phyloP scores from a whole-genome alignment of 1,140 invertebrate genomes.

The Drosophila nasuta region DNA sequence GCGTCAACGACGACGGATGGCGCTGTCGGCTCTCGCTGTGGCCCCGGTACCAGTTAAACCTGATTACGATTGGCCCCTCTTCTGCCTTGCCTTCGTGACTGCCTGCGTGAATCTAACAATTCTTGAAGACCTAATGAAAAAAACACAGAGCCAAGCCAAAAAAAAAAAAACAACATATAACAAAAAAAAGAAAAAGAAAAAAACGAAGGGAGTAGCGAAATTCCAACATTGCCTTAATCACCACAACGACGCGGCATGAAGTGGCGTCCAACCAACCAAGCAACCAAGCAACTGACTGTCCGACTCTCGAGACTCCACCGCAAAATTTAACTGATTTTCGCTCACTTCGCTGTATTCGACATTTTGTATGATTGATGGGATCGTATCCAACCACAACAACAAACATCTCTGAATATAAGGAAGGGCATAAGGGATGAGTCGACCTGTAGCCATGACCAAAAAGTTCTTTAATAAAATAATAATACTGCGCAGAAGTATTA shows the following conservation, averaged over 20 bases:
- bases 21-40: conserved; percentile 44
- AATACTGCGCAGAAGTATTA: neutral
- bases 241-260: conserved; percentile 31
- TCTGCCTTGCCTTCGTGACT: conserved; percentile 40
- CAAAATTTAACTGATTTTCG: conserved; percentile 50
- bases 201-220: conserved; percentile 57
- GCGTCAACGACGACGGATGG: conserved; percentile 25
- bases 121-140: conserved; percentile 61
- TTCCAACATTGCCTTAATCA: conserved; percentile 62
- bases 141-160: conserved; percentile 32
- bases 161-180: conserved; percentile 33
- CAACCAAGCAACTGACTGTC: neutral
- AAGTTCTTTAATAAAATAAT: neutral
- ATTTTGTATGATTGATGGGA: conserved; percentile 56
- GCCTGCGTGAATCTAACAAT: conserved; percentile 64
- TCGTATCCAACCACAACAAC: conserved; percentile 40
- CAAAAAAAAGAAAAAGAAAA: conserved; percentile 23
- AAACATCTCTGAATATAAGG: conserved; percentile 6
- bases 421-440: conserved; percentile 17
- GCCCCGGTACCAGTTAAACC: conserved; percentile 73
- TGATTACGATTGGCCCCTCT: conserved; percentile 63
- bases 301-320: conserved; percentile 1
- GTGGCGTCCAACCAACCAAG: neutral
- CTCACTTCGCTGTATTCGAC: conserved; percentile 32
- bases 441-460: conserved; percentile 7